phyloP scores from a whole-genome alignment of 2,113 vertebrate species.

The Rostratula benghalensis region DNA sequence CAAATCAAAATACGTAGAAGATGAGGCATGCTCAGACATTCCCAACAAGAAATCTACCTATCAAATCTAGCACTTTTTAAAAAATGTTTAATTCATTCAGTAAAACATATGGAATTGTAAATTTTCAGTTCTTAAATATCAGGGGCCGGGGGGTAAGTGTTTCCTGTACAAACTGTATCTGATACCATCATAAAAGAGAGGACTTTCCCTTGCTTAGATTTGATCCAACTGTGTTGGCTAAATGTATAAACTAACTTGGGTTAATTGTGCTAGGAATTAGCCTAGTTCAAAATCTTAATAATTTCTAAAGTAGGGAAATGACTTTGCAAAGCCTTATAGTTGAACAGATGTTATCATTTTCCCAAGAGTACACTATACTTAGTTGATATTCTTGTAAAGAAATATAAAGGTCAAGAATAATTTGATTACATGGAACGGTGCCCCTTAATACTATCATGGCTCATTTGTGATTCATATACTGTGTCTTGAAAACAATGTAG shows the following conservation, averaged over 20 bases:
- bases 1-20: background rate
- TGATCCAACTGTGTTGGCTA: background rate
- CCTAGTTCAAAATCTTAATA: background rate
- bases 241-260: background rate
- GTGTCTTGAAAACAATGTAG: constrained; percentile 46
- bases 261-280: background rate
- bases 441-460: constrained; percentile 27
- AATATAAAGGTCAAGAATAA: constrained; percentile 44
- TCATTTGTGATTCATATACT: constrained; percentile 52
- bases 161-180: background rate
- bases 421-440: constrained; percentile 41
- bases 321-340: constrained; percentile 5
- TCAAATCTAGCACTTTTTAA: background rate
- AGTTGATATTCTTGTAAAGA: constrained; percentile 48
- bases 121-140: background rate
- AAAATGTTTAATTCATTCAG: background rate
- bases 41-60: background rate
- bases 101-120: background rate
- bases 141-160: accelerated
- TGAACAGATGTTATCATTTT: constrained; percentile 42
- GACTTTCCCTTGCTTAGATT: background rate
- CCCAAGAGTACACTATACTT: background rate
- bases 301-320: background rate
- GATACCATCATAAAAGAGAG: background rate
- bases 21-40: background rate